These are phyloP conservation scores for Phoeniculus purpureus DNA, from an alignment of 2,797 vertebrate genomes.

Conservation along the genomic window DNA sequence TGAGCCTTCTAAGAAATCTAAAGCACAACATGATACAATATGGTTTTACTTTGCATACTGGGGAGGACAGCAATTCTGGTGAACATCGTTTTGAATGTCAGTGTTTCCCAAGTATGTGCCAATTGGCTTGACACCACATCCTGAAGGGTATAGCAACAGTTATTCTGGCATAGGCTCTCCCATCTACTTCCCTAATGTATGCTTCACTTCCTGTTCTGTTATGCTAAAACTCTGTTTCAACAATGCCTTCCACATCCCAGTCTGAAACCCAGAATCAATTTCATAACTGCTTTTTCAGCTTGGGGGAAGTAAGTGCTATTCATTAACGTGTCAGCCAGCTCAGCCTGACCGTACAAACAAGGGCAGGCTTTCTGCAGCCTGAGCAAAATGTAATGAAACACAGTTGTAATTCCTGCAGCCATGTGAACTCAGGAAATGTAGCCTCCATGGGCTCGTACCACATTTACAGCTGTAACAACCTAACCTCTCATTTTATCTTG, in stretches of 20 bases:
- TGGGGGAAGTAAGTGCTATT: not conserved
- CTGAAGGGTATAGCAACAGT: not conserved
- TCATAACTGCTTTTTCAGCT: not conserved
- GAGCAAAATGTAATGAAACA: not conserved
- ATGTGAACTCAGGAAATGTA: not conserved
- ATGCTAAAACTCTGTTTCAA: not conserved
- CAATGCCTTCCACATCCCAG: not conserved
- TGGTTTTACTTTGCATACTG: not conserved
- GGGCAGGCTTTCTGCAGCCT: not conserved
- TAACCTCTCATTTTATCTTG: not conserved
- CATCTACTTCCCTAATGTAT: not conserved
- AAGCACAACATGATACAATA: not conserved
- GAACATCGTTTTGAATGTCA: not conserved
- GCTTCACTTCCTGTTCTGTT: not conserved
- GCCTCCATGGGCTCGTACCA: not conserved
- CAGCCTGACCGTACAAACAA: not conserved
- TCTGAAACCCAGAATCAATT: not conserved
- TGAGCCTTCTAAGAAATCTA: conserved; percentile 3
- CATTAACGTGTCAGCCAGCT: accelerated
- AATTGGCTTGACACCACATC: not conserved
- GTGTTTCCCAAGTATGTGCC: not conserved
- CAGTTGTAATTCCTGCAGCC: not conserved
- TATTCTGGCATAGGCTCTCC: not conserved
- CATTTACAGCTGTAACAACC: not conserved
- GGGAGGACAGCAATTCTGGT: not conserved